Percentiles rank a stretch among this genome's conserved stretches.
Conservation (phyloP, 30 jellyfish, hydroid and myxozoan genomes). For the Phacellophora camtschatica region DNA sequence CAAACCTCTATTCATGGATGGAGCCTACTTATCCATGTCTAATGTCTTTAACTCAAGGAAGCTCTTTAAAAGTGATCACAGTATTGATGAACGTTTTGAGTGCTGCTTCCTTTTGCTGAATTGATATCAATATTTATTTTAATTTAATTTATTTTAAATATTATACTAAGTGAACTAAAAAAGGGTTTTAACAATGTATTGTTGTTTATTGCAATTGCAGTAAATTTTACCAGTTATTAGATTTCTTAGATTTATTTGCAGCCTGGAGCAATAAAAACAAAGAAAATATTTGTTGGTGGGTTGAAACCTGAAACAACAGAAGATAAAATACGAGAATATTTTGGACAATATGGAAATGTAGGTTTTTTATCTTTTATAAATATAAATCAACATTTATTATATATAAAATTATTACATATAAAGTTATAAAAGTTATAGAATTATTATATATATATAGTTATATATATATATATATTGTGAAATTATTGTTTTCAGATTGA, state of each 20-base stretch:
- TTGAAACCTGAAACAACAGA: constrained; percentile 90
- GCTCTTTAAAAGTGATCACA: too few relatives aligned
- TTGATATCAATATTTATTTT: too few relatives aligned
- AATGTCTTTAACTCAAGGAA: too few relatives aligned
- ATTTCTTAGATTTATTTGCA: not conserved
- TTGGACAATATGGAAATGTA: constrained; percentile 75
- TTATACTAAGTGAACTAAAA: too few relatives aligned
- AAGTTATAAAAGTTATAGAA: not conserved
- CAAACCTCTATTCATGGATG: too few relatives aligned
- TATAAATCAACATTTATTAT: too few relatives aligned
- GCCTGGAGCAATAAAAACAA: constrained; percentile 87
- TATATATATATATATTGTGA: not conserved
- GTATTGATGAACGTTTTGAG: too few relatives aligned
- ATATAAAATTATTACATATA: not conserved
- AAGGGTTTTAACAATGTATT: too few relatives aligned
- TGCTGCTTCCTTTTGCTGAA: too few relatives aligned
- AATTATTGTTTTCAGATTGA: not conserved
- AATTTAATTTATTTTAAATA: too few relatives aligned
- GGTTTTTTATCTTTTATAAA: not conserved
- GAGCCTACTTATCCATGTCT: too few relatives aligned
- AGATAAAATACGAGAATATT: constrained; percentile 82
- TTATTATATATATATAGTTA: not conserved
- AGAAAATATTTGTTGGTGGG: constrained; percentile 97
- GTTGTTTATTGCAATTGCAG: not conserved
- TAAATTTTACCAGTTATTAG: not conserved